phyloP scores from a whole-genome alignment of 1,140 invertebrate species.

The Ceratina australensis region DNA sequence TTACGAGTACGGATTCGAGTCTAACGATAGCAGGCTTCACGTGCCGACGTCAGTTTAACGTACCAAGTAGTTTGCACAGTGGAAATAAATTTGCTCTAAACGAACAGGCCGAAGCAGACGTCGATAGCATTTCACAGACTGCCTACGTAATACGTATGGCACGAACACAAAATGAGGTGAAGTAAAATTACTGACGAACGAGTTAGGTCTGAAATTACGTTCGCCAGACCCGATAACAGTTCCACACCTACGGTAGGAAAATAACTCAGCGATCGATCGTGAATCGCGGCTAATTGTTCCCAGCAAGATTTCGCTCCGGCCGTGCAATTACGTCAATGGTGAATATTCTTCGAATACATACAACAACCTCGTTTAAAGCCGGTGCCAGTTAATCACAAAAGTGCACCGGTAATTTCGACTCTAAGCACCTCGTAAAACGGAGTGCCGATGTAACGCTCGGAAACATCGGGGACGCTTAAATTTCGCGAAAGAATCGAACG shows the following conservation, averaged over 20 bases:
- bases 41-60: too few species aligned
- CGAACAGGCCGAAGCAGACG: not conserved
- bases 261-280: slow-evolving; percentile 28
- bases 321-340: too few species aligned
- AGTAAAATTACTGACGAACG: slow-evolving; percentile 8
- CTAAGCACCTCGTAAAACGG: not conserved
- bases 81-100: not conserved
- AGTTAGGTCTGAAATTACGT: not conserved
- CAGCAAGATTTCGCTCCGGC: slow-evolving; percentile 16
- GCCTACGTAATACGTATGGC: too few species aligned
- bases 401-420: too few species aligned
- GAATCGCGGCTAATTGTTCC: slow-evolving; percentile 21
- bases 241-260: slow-evolving; percentile 27
- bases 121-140: slow-evolving; percentile 1
- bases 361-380: not conserved
- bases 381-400: not conserved
- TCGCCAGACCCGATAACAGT: not conserved
- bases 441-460: not conserved
- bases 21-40: not conserved
- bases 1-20: not conserved
- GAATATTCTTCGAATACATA: not conserved
- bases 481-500: too few species aligned
- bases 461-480: not conserved
- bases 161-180: not conserved
- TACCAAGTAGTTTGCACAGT: not conserved